A percentile compares a stretch with the other conserved stretches of the same genome.
phyloP scores from a whole-genome alignment of 2,797 vertebrate species.

The Epinephelus malabaricus region DNA sequence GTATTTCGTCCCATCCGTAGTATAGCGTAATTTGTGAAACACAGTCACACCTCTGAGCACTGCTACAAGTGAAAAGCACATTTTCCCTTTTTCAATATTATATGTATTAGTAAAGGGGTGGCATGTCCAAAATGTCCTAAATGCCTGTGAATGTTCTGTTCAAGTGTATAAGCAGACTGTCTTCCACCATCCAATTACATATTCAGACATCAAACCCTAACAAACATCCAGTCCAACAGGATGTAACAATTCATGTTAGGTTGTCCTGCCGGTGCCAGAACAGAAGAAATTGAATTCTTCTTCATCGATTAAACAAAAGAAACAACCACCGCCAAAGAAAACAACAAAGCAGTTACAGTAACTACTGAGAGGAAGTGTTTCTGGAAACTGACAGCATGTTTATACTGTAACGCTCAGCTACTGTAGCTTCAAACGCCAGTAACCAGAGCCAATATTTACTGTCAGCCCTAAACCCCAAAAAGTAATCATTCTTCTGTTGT shows the following conservation, averaged over 20 bases:
- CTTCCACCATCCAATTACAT: not conserved
- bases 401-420: not conserved
- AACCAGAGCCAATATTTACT: not conserved
- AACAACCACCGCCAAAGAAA: slow-evolving; percentile 7
- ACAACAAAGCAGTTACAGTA: slow-evolving; percentile 20
- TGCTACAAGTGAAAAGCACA: not conserved
- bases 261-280: not conserved
- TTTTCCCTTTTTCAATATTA: not conserved
- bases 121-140: not conserved
- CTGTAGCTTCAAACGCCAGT: not conserved
- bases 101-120: not conserved
- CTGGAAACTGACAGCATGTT: slow-evolving; percentile 7
- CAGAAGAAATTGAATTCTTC: not conserved
- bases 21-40: slow-evolving; percentile 1
- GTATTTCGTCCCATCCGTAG: too few relatives aligned
- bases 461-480: not conserved
- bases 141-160: not conserved
- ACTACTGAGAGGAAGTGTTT: not conserved
- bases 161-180: slow-evolving; percentile 1
- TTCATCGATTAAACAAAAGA: slow-evolving; percentile 14
- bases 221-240: not conserved
- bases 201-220: not conserved
- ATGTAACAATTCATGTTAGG: not conserved
- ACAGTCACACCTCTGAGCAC: not conserved
- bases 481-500: slow-evolving; percentile 9